Evolutionary conservation across 2,797 vertebrate genomes (phyloP), one percentile per base, ranked within the genome.

Genomic region (Chromis chromis): DNA sequence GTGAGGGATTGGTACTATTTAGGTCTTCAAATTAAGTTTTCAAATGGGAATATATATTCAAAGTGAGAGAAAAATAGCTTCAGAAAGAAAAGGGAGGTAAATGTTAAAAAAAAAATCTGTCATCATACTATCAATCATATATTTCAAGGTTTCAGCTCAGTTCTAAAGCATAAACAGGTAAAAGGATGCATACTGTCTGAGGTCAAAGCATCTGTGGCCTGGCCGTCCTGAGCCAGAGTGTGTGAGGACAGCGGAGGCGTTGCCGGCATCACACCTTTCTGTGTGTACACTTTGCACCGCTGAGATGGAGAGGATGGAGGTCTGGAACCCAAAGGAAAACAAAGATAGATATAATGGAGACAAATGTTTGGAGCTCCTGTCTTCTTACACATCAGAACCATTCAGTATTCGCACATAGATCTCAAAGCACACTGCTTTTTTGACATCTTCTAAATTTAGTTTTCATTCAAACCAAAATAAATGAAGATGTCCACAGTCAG

Each of bases 281-380:
- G 98, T 7, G 98, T 99, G 80, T 97, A 98, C 17, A 99, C 97
- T 78, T 94, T 94, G 92, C 97, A 98, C 8, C 98, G 94, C 90
- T 99, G 98, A 9, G 98, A 98, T 8, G 98, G 97, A 40, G 98
- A 99, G 21, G 94, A 95, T 1, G 96, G 95, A 63, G 96, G 96
- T 74, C 97, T 94, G 85, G 25, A 65, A 31, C 6, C 6, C 4
- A 14, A 54, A 68, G 24, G 22, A 54, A 63, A 0, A 76, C 27
- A 40, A 42, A 8, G 22, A 40, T 33, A 8, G 22, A 6, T 55
- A 1, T 48, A 12, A 57, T 54, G 48, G n/a, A 53, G 49, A n/a
- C 3, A 2, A 1, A 49, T 0, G 27, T 22, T 57, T 53, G 11
- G 14, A 21, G 13, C 56, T 39, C 36, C 14, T 4, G 6, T 42